Percentiles rank a stretch among this genome's conserved stretches.
Conservation (phyloP, 2,797 vertebrate genomes). For the Anableps anableps region DNA sequence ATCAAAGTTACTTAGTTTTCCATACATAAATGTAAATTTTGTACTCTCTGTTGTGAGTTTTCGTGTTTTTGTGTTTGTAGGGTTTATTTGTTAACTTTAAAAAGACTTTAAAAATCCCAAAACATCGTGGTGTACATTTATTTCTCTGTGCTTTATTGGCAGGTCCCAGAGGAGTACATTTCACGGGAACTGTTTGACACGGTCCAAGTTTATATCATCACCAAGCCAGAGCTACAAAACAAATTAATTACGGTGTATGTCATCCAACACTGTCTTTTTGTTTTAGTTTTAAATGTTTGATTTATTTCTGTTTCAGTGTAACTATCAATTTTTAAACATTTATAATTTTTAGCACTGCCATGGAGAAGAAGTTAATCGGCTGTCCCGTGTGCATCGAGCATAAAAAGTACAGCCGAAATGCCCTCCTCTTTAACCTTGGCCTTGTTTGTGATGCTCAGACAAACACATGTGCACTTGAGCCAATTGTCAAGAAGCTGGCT, state of each 20-base stretch:
- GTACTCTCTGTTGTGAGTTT: background rate
- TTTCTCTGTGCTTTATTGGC: conserved; percentile 25
- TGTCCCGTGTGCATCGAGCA: conserved; percentile 98
- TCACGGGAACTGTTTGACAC: conserved; percentile 97
- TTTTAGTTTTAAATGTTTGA: background rate
- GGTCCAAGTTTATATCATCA: conserved; percentile 99
- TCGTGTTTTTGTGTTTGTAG: background rate
- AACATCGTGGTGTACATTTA: background rate
- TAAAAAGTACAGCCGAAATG: conserved; percentile 97
- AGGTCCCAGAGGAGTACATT: conserved; percentile 99
- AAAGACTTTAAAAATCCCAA: background rate
- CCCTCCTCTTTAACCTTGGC: conserved; percentile 96
- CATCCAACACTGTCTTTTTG: background rate
- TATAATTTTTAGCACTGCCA: conserved; percentile 86
- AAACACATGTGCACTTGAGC: conserved; percentile 95
- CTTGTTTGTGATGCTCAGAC: conserved; percentile 93
- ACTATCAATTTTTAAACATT: background rate
- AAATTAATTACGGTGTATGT: conserved; percentile 98
- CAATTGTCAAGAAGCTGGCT: conserved; percentile 97
- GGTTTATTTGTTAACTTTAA: background rate
- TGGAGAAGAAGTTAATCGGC: conserved; percentile 98
- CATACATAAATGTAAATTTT: background rate
- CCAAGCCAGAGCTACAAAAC: conserved; percentile 98
- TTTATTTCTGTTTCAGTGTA: background rate
- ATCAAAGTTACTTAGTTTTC: background rate